phyloP scores from a whole-genome alignment of 2,888 invertebrate species.

The Cacoxenus indagator region DNA sequence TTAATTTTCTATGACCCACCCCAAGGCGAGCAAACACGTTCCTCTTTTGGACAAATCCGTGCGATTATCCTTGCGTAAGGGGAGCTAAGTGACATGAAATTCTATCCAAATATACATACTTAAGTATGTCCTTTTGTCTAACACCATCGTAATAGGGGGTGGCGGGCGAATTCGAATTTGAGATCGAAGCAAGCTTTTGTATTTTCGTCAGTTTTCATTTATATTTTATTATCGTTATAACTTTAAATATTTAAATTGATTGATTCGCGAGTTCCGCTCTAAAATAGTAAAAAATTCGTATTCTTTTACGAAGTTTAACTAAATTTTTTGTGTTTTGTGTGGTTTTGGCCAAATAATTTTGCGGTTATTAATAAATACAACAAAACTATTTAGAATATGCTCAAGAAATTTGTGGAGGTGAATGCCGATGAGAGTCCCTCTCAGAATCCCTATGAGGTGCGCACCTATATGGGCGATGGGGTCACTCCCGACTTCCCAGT shows the following conservation, averaged over 20 bases:
- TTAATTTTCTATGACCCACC: too few species aligned
- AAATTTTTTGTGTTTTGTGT: neutral
- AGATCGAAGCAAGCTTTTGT: neutral
- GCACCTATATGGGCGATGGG: constrained; percentile 60
- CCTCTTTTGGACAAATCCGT: too few species aligned
- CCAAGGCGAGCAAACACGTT: too few species aligned
- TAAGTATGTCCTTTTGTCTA: too few species aligned
- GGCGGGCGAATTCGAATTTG: too few species aligned
- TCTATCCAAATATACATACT: too few species aligned
- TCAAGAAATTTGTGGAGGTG: constrained; percentile 63
- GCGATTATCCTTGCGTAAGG: too few species aligned
- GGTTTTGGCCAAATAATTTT: neutral
- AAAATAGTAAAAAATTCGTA: neutral
- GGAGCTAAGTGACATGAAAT: too few species aligned
- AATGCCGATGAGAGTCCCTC: constrained; percentile 55
- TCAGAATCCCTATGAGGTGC: constrained; percentile 61
- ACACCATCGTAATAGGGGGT: too few species aligned
- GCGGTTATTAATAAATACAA: neutral
- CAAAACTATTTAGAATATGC: constrained; percentile 48
- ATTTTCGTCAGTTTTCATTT: neutral
- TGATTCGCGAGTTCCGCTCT: neutral
- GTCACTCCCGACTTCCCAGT: constrained; percentile 48
- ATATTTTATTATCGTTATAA: neutral
- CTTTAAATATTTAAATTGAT: neutral
- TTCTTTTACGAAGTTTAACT: too few species aligned